Evolutionary conservation across 2,113 vertebrate species (phyloP).

Genomic region (Puffinus mauretanicus): DNA sequence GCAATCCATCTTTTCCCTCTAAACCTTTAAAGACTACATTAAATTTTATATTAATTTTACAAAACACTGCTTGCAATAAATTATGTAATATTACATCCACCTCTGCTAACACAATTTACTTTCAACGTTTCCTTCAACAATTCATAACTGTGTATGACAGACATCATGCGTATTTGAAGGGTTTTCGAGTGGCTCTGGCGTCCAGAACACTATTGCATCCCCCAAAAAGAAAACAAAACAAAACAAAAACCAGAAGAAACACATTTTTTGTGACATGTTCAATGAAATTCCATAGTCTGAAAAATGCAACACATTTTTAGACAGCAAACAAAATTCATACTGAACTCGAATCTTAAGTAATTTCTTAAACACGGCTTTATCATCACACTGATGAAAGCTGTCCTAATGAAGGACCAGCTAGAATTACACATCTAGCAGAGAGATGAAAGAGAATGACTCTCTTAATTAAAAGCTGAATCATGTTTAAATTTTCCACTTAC

Average conservation of each 20-base stretch:
- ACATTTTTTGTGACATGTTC: neutral
- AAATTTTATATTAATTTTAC: slow-evolving; percentile 33
- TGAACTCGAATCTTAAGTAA: slow-evolving; percentile 28
- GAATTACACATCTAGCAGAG: slow-evolving; percentile 36
- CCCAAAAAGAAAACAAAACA: neutral
- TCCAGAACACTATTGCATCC: neutral
- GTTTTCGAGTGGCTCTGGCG: neutral
- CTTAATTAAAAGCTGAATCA: slow-evolving; percentile 59
- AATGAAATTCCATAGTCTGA: neutral
- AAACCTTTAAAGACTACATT: slow-evolving; percentile 3
- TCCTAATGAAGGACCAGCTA: slow-evolving; percentile 57
- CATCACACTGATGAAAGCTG: slow-evolving; percentile 42
- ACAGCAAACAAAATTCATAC: slow-evolving; percentile 5
- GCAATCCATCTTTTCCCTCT: slow-evolving; percentile 4
- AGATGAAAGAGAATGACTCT: slow-evolving; percentile 32
- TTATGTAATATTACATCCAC: slow-evolving; percentile 1
- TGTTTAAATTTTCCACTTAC: neutral
- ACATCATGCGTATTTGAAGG: neutral
- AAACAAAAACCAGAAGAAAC: neutral
- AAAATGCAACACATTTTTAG: neutral
- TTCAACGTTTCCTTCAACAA: neutral
- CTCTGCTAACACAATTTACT: slow-evolving; percentile 10
- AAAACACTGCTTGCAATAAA: slow-evolving; percentile 23
- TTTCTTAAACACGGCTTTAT: slow-evolving; percentile 57
- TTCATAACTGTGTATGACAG: neutral